Evolutionary conservation across 2,797 vertebrate genomes (phyloP).

Genomic region (Notolabrus celidotus): DNA sequence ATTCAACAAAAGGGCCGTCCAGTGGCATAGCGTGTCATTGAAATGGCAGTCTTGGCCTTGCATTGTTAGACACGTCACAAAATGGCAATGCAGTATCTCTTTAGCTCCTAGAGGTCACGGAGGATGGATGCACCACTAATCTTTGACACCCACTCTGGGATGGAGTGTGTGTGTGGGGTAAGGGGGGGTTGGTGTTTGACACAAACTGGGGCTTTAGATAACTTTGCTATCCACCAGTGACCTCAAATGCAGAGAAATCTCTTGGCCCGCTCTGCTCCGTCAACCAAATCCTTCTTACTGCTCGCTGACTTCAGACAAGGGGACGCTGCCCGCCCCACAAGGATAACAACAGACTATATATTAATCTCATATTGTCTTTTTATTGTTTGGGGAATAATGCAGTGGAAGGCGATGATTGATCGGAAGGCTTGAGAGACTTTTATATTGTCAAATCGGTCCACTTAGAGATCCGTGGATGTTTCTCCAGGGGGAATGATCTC

Average conservation of each 20-base stretch:
- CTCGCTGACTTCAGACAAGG: conserved; percentile 80
- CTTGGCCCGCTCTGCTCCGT: conserved; percentile 75
- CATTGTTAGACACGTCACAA: conserved; percentile 84
- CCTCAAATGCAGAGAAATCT: conserved; percentile 75
- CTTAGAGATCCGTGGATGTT: conserved; percentile 71
- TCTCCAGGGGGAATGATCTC: conserved; percentile 60
- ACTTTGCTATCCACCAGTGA: conserved; percentile 84
- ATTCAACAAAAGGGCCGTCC: conserved; percentile 78
- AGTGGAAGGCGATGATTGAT: conserved; percentile 72
- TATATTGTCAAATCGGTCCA: conserved; percentile 71
- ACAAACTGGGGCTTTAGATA: conserved; percentile 79
- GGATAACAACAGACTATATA: conserved; percentile 81
- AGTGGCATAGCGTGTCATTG: conserved; percentile 79
- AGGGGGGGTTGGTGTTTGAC: conserved; percentile 53
- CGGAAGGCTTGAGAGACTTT: conserved; percentile 69
- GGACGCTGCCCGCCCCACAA: conserved; percentile 66
- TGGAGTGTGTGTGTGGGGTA: conserved; percentile 8
- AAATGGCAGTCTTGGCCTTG: conserved; percentile 83
- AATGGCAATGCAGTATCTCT: conserved; percentile 79
- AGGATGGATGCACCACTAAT: conserved; percentile 78
- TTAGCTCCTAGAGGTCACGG: conserved; percentile 81
- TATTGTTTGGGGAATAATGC: conserved; percentile 83
- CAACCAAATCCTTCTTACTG: conserved; percentile 81
- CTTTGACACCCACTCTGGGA: conserved; percentile 76
- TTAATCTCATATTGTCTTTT: conserved; percentile 84